These are phyloP conservation scores for Caenorhabditis panamensis DNA, from an alignment of 2,888 invertebrate species.

Conservation along the genomic window DNA sequence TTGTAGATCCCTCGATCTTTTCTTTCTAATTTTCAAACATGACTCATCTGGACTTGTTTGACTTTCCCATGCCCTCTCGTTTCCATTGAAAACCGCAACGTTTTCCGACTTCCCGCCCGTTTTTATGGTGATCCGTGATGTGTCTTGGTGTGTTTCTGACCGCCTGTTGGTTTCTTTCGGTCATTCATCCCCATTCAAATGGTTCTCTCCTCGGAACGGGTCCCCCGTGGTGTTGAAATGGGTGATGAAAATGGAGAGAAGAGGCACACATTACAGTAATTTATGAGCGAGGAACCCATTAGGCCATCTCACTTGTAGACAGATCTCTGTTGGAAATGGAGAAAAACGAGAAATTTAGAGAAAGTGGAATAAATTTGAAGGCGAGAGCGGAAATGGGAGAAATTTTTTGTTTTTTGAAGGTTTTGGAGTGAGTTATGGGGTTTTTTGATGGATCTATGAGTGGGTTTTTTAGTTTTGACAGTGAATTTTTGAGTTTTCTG, in stretches of 20 bases:
- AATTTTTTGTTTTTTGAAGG: too few species aligned
- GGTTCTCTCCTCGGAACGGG: slow-evolving; percentile 10
- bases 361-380: too few species aligned
- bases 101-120: slow-evolving; percentile 12
- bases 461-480: too few species aligned
- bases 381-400: too few species aligned
- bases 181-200: slow-evolving; percentile 27
- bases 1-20: neutral
- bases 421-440: too few species aligned
- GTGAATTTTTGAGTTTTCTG: too few species aligned
- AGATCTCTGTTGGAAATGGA: neutral
- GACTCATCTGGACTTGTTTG: slow-evolving; percentile 18
- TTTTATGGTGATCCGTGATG: slow-evolving; percentile 54
- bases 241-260: slow-evolving; percentile 5
- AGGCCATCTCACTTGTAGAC: slow-evolving; percentile 12
- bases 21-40: neutral
- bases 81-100: slow-evolving; percentile 15
- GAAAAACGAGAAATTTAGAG: slow-evolving; percentile 3
- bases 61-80: slow-evolving; percentile 24
- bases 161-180: slow-evolving; percentile 32
- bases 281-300: slow-evolving; percentile 49
- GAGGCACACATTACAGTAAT: slow-evolving; percentile 64
- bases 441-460: too few species aligned
- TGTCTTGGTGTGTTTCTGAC: slow-evolving; percentile 9
- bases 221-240: slow-evolving; percentile 56